Base-by-base conservation (phyloP, 2,113 vertebrate genomes). In the Chaenocephalus aceratus region DNA sequence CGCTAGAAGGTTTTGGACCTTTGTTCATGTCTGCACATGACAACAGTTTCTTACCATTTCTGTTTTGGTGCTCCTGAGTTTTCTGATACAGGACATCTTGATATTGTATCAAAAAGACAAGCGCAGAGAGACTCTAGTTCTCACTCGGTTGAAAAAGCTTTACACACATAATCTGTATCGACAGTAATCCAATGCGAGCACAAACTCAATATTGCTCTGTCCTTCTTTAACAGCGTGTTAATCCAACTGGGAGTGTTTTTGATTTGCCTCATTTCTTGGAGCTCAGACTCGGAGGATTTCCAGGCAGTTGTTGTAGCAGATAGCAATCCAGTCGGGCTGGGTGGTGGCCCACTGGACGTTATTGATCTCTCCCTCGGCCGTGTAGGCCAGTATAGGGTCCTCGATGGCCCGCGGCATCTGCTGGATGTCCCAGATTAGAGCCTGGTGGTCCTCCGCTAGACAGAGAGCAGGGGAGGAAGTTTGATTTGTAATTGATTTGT, bases 261-360 rank as follows among this genome's bases (percentile, higher is more conserved):
- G 57, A 74, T 51, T 73, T 60, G 60, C 21, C 13, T 56, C 11
- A 1, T 46, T 49, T 61, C 23, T 57, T 57, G 54, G 45, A 62
- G 69, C 77, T 86, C 83, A 88, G 59, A 86, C 64, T 75, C 56
- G 0, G 65, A 83, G 95, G 89, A 99, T 99, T 94, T 99, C 98
- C 93, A 99, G 95, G 92, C 97, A 99, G 95, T 99, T 99, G 96
- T 99, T 99, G 94, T 99, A 98, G 95, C 97, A 99, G 95, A 99
- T 98, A 88, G 97, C 97, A 66, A 99, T 98, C 97, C 97, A 99
- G 95, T 98, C 97, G 2, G 98, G 97, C 93, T 99, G 97, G 18
- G 97, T 99, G 10, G 97, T 99, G 10, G 98, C 98, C 98, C 98
- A 98, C 95, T 99, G 98, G 86, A 99, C 98, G 49, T 99, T 99